phyloP scores from a whole-genome alignment of 2,113 vertebrate genomes.

The Thomomys bottae region DNA sequence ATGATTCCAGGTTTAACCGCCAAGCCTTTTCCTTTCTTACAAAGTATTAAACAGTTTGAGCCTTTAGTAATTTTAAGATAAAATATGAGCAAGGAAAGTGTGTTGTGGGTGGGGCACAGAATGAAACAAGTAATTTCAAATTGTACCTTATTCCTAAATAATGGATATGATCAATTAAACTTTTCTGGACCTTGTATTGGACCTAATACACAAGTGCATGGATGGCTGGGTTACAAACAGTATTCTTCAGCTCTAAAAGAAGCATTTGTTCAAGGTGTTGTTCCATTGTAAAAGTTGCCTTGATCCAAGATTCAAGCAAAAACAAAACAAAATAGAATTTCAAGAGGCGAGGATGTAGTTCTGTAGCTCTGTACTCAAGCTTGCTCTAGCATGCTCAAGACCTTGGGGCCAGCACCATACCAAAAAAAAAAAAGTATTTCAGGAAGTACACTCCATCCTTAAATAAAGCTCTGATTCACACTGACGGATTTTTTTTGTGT shows the following conservation, averaged over 20 bases:
- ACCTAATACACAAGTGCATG: not conserved
- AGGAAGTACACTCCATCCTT: not conserved
- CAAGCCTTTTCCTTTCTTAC: not conserved
- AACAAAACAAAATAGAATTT: not conserved
- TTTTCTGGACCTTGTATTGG: slow-evolving; percentile 1
- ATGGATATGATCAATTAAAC: too few species aligned
- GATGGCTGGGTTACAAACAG: too few species aligned
- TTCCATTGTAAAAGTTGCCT: not conserved
- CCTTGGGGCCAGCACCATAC: not conserved
- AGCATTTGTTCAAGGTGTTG: not conserved
- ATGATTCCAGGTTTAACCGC: not conserved
- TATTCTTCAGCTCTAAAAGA: not conserved
- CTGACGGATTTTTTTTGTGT: not conserved
- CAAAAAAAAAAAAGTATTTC: not conserved
- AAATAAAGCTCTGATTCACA: not conserved
- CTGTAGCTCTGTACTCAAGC: too few species aligned
- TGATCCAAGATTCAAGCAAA: not conserved
- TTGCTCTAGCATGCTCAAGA: too few species aligned
- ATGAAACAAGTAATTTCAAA: not conserved
- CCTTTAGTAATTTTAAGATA: not conserved
- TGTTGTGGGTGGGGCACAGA: not conserved
- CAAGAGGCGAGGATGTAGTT: too few species aligned
- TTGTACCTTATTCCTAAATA: not conserved
- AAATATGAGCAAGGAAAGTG: not conserved
- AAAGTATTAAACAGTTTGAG: not conserved